These are phyloP conservation scores for Quadroppia sp. DNA, from an alignment of 2,888 invertebrate genomes.

Conservation along the genomic window DNA sequence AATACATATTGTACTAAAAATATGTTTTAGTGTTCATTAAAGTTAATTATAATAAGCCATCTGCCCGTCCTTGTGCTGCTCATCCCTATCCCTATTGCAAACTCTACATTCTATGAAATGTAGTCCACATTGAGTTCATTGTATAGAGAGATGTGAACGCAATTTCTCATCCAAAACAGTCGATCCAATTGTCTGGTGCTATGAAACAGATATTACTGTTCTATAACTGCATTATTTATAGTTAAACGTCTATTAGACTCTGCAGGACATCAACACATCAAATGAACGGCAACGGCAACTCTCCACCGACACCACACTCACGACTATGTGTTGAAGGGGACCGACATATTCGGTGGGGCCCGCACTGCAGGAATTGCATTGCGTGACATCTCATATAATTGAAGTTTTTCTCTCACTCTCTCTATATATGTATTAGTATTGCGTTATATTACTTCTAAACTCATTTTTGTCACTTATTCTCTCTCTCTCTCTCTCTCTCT, in stretches of 20 bases:
- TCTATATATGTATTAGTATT: constrained; percentile 16
- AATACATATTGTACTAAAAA: neutral
- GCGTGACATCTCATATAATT: constrained; percentile 36
- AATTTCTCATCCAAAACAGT: constrained; percentile 32
- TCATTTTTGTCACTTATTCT: constrained; percentile 8
- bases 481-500: neutral
- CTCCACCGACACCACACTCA: neutral
- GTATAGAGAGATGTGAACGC: constrained; percentile 9
- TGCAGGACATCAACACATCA: constrained; percentile 33
- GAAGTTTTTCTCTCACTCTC: constrained; percentile 28
- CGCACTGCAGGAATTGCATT: constrained; percentile 29
- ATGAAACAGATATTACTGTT: constrained; percentile 34
- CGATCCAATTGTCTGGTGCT: constrained; percentile 21
- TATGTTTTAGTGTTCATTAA: constrained; percentile 31
- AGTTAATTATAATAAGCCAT: constrained; percentile 34
- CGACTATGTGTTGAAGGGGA: neutral
- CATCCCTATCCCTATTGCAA: neutral
- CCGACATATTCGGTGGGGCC: constrained; percentile 9
- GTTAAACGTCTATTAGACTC: constrained; percentile 37
- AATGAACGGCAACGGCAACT: neutral
- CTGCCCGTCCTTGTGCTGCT: neutral
- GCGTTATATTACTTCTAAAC: neutral
- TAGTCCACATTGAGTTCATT: neutral
- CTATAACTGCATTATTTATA: constrained; percentile 37
- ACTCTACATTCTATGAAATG: neutral